A percentile compares a stretch with the other conserved stretches of the same genome.
Conservation (phyloP, 1,140 invertebrate genomes). For the Scylla paramamosain region DNA sequence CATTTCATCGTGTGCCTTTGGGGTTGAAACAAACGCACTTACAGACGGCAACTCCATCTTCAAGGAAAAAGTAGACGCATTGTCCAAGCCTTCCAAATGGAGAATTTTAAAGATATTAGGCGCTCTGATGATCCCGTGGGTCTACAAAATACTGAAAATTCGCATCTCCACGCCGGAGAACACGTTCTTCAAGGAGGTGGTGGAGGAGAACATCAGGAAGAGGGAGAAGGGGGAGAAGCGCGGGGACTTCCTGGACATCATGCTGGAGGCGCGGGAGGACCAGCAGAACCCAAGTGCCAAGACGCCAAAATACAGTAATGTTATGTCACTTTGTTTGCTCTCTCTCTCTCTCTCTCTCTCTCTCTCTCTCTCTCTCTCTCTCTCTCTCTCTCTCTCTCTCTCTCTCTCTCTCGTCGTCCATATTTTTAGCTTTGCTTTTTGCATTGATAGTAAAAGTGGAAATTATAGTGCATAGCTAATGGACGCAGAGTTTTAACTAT, state of each 20-base stretch:
- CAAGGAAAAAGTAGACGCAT: conserved; percentile 52
- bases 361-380: no score
- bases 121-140: conserved; percentile 30
- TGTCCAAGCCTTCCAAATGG: neutral
- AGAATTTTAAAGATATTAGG: conserved; percentile 31
- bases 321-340: neutral
- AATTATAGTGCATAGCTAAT: no score
- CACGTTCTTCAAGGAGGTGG: conserved; percentile 67
- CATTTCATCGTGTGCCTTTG: conserved; percentile 82
- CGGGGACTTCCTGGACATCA: conserved; percentile 81
- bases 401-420: no score
- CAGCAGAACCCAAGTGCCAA: conserved; percentile 53
- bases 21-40: conserved; percentile 79
- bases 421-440: no score
- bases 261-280: conserved; percentile 80
- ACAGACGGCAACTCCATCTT: conserved; percentile 74
- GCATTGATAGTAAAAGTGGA: no score
- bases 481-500: no score
- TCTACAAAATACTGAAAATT: conserved; percentile 46
- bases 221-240: conserved; percentile 63
- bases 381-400: no score
- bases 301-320: conserved; percentile 63
- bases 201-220: conserved; percentile 56
- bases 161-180: neutral
- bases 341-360: no score